Percentiles rank a stretch among this genome's conserved stretches.
Conservation (phyloP, 2,797 vertebrate species). For the Perodicticus potto region DNA sequence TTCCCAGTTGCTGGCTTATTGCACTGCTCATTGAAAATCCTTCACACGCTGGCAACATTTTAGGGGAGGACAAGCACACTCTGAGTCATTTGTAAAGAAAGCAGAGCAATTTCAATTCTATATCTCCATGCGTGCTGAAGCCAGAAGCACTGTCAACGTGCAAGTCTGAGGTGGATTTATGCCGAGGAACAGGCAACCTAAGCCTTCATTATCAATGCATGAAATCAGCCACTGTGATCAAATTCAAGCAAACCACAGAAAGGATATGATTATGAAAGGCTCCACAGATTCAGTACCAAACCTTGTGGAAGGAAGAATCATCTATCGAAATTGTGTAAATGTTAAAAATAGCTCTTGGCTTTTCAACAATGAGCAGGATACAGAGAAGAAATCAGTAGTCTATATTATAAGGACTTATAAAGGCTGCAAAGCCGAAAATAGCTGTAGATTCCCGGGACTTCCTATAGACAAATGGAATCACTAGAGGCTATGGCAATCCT, state of each 20-base stretch:
- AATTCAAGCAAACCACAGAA: constrained; percentile 88
- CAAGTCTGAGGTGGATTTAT: constrained; percentile 90
- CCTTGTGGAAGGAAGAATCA: constrained; percentile 87
- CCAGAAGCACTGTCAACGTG: constrained; percentile 88
- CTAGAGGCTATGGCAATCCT: constrained; percentile 77
- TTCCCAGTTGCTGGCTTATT: constrained; percentile 90
- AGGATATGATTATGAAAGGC: constrained; percentile 88
- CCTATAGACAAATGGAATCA: constrained; percentile 73
- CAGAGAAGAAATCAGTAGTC: constrained; percentile 86
- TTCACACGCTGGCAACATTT: constrained; percentile 91
- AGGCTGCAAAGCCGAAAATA: constrained; percentile 83
- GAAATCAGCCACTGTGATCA: constrained; percentile 90
- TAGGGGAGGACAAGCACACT: constrained; percentile 90
- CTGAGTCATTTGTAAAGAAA: constrained; percentile 92
- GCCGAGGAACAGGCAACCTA: constrained; percentile 89
- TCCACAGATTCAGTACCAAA: constrained; percentile 88
- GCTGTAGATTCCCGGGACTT: constrained; percentile 78
- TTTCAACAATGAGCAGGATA: constrained; percentile 88
- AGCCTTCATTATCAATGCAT: constrained; percentile 91
- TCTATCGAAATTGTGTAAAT: constrained; percentile 87
- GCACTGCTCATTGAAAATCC: constrained; percentile 92
- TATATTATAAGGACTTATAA: constrained; percentile 81
- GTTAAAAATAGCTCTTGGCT: constrained; percentile 91
- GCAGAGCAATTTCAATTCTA: constrained; percentile 90
- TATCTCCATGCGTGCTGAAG: constrained; percentile 87